Evolutionary conservation across 1,140 invertebrate genomes (phyloP).

Genomic region (Oryctes rhinoceros): DNA sequence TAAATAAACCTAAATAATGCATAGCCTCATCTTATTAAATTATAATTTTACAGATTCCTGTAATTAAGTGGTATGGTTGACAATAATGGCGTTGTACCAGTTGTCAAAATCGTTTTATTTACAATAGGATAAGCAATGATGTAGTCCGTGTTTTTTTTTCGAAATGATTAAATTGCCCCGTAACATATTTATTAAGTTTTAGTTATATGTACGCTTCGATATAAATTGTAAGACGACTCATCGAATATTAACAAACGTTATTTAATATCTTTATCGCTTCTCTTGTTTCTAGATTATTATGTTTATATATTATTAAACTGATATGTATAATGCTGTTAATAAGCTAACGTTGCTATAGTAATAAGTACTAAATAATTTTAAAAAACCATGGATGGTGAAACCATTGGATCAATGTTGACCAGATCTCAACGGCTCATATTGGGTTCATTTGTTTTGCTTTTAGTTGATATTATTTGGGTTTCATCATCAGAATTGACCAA

Average conservation of each 20-base stretch:
- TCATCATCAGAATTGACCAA: conserved; percentile 85
- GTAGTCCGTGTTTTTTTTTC: conserved; percentile 31
- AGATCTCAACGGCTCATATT: conserved; percentile 79
- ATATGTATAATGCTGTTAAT: conserved; percentile 21
- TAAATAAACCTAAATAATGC: too few relatives aligned
- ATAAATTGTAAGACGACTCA: conserved; percentile 12
- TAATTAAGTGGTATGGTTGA: neutral
- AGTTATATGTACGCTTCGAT: neutral
- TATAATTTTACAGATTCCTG: neutral
- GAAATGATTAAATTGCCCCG: conserved; percentile 31
- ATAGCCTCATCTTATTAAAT: too few relatives aligned
- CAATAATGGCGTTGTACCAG: neutral
- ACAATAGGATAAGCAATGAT: conserved; percentile 16
- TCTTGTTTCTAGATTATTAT: conserved; percentile 24
- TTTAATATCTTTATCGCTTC: neutral
- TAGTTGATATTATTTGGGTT: conserved; percentile 90
- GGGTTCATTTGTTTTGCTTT: conserved; percentile 77
- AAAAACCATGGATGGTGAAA: conserved; percentile 46
- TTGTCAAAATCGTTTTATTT: conserved; percentile 31
- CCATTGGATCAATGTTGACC: conserved; percentile 65
- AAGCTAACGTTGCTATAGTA: conserved; percentile 39
- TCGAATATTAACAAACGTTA: neutral
- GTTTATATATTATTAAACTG: conserved; percentile 1
- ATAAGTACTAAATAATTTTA: conserved; percentile 24
- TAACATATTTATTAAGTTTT: conserved; percentile 17